phyloP scores from a whole-genome alignment of 2,888 invertebrate genomes.

The Sturmia bella region DNA sequence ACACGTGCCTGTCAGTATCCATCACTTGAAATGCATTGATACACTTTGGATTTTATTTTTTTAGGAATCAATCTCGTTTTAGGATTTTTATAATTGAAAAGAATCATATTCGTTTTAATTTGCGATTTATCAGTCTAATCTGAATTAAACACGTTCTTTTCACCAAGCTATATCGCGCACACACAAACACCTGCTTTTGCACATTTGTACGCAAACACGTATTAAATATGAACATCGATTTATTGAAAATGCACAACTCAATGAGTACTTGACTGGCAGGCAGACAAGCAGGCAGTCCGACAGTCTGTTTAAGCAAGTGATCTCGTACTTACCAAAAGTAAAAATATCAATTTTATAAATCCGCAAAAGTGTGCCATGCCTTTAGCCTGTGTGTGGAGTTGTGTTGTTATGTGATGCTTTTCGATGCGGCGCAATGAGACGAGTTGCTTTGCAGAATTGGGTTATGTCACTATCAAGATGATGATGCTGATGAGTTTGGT shows the following conservation, averaged over 20 bases:
- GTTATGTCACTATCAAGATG: conserved; percentile 50
- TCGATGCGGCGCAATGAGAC: conserved; percentile 5
- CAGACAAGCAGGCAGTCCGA: neutral
- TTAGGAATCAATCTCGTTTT: neutral
- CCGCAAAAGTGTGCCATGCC: conserved; percentile 77
- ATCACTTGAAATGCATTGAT: too few species aligned
- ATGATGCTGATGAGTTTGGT: conserved; percentile 32
- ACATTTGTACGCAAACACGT: too few species aligned
- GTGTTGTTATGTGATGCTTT: conserved; percentile 32
- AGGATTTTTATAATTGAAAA: neutral
- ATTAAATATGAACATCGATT: neutral
- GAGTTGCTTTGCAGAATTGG: conserved; percentile 45
- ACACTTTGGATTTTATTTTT: too few species aligned
- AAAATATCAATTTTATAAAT: conserved; percentile 76
- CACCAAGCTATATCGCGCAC: too few species aligned
- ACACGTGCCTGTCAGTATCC: too few species aligned
- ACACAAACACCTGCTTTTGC: too few species aligned
- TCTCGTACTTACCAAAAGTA: conserved; percentile 77
- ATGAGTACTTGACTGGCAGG: neutral
- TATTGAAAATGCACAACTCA: neutral
- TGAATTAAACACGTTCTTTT: too few species aligned
- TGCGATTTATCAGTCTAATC: too few species aligned
- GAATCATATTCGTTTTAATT: too few species aligned
- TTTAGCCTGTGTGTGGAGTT: conserved; percentile 47
- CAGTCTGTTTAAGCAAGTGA: conserved; percentile 4